Evolutionary conservation across 2,888 invertebrate species (phyloP), one percentile per base, ranked within the genome.

Genomic region (Heliconius ethilla): DNA sequence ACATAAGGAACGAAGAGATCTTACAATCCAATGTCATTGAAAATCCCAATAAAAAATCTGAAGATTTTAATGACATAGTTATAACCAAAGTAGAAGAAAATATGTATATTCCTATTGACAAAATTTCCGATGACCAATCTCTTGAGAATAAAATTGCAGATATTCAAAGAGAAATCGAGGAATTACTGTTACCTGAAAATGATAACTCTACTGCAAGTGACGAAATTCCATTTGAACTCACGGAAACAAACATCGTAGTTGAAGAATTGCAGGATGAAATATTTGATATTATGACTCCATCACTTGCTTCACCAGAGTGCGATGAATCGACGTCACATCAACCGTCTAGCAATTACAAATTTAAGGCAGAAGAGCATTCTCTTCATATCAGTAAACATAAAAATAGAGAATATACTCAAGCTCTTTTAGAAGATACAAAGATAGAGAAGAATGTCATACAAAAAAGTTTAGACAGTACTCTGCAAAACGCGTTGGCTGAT

Each of bases 61-160:
- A 40, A 37, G n/a, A 18, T 67, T 22, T 66, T 66, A 13, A 66
- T 22, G n/a, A 69, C 11, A 13, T 37, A n/a, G 37, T n/a, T 69
- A 25, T 40, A 15, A 40, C 13, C 18, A 55, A 55, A 13, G n/a
- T 2, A 69, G 40, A 40, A 82, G 66, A 33, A 22, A 65, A 77
- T 76, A 11, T 59, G 15, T 45, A 69, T 70, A 63, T 66, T 10
- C 67, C 78, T 63, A 82, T 84, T 75, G 82, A 85, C 76, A 88
- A 87, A 79, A 87, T 91, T 78, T 86, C 89, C 33, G 92, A 91
- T 77, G 93, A 94, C 82, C 89, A 90, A 79, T 93, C 93, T 2
- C 88, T 94, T 75, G 94, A 94, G 84, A 89, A 88, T 83, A 92
- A 94, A 89, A 93, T 94, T 91, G 94, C 94, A 69, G 94, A 93